Base-by-base conservation (phyloP, 2,113 vertebrate species). In the Brachyhypopomus occidentalis region DNA sequence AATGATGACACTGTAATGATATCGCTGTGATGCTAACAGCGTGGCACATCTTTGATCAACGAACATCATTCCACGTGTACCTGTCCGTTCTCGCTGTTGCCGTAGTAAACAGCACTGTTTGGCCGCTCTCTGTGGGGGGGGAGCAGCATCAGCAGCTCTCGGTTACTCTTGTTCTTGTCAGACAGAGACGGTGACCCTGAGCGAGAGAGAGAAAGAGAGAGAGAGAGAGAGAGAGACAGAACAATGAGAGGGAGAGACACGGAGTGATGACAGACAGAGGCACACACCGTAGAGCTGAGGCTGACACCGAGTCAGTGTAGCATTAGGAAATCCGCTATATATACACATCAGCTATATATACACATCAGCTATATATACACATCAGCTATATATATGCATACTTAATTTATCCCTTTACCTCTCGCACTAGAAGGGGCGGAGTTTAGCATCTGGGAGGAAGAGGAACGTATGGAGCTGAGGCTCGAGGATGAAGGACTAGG, bases 401-500 rank as follows among this genome's bases (percentile, higher is more conserved):
- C 7, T 38, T 38, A 38, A 3, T 45, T 11, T 11, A 45, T 52
- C 8, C 12, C 79, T 85, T 95, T 92, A 98, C 97, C 97, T 97
- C 97, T 94, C 88, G 97, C 95, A 77, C 97, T 99, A 84, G 97
- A 95, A 71, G 96, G 96, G 85, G 95, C 93, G 78, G 96, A 98
- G 90, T 96, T 96, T 63, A 96, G 95, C 94, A 99, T 96, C 93
- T 99, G 98, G 62, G 96, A 96, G 0, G 98, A 96, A 0, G 96
- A 97, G 0, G 98, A 99, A 89, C 98, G 97, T 80, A 97, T 98
- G 83, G 97, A 99, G 90, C 97, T 98, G 82, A 99, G 91, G 88
- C 96, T 99, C 85, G 97, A 97, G 82, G 96, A 97, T 88, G 96
- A 98, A 85, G 96, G 97, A 89, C 96, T 98, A 58, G 96, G 95